Evolutionary conservation across 2,797 vertebrate genomes (phyloP).

Genomic region (Chrysocyon brachyurus): DNA sequence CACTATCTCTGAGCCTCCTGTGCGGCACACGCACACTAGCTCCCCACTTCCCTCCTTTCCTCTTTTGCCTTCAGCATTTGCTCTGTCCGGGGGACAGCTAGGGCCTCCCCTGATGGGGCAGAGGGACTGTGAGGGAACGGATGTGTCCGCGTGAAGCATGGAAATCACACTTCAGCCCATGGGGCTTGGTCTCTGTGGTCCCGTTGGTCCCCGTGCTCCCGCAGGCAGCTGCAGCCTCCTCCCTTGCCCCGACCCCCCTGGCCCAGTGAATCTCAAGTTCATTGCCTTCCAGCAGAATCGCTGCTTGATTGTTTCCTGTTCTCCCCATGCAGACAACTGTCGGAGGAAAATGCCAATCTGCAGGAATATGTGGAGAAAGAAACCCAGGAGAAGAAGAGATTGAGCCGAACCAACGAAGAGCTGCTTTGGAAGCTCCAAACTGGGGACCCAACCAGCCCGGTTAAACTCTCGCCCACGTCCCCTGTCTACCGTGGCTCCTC

Average conservation of each 20-base stretch:
- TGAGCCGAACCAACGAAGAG: constrained; percentile 97
- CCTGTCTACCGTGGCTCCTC: constrained; percentile 92
- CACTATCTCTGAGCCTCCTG: accelerated
- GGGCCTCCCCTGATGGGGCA: background rate
- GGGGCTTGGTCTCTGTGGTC: background rate
- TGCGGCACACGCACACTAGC: accelerated
- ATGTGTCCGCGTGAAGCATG: accelerated
- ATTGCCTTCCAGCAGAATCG: background rate
- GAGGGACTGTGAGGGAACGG: background rate
- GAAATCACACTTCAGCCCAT: background rate
- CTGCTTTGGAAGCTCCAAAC: constrained; percentile 99
- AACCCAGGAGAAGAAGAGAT: constrained; percentile 97
- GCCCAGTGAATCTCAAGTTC: background rate
- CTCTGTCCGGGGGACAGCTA: background rate
- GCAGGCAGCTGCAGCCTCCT: background rate
- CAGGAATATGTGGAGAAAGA: constrained; percentile 97
- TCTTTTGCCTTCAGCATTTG: background rate
- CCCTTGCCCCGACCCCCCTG: too few species aligned
- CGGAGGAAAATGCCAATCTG: constrained; percentile 96
- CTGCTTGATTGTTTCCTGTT: background rate
- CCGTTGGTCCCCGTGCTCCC: background rate
- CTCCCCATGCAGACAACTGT: constrained; percentile 93
- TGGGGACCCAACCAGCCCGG: constrained; percentile 93
- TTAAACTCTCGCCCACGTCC: constrained; percentile 92
- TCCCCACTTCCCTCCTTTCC: background rate